These are phyloP conservation scores for Willisornis vidua DNA, from an alignment of 2,113 vertebrate species.

Conservation along the genomic window DNA sequence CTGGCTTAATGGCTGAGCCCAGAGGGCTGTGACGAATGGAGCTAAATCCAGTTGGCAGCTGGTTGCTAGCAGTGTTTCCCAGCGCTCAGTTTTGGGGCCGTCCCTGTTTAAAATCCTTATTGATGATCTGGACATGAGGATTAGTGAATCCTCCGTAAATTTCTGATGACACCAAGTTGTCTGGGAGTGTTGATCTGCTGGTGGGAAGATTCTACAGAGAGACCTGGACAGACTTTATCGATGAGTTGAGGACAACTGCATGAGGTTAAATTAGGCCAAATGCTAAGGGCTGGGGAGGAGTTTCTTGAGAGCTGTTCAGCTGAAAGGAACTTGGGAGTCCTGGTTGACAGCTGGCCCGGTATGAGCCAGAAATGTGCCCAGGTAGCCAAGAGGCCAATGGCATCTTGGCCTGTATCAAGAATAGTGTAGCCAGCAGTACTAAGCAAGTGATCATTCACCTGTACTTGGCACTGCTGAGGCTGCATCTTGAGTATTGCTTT, in stretches of 20 bases:
- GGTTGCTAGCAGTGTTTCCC: accelerated
- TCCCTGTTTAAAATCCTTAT: neutral
- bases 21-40: neutral
- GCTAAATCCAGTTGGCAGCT: neutral
- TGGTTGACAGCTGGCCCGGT: too few relatives aligned
- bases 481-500: too few relatives aligned
- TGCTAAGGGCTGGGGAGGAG: neutral
- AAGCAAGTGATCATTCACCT: too few relatives aligned
- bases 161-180: neutral
- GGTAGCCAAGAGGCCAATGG: too few relatives aligned
- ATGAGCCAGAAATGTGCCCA: too few relatives aligned
- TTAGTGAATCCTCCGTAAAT: neutral
- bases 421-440: too few relatives aligned
- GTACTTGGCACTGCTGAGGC: too few relatives aligned
- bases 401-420: too few relatives aligned
- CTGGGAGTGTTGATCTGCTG: neutral
- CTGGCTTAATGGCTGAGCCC: neutral
- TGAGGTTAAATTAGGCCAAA: neutral
- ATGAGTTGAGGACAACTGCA: neutral
- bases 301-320: too few relatives aligned
- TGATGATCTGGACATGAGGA: neutral
- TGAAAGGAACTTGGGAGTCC: too few relatives aligned
- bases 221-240: neutral
- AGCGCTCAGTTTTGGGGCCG: neutral
- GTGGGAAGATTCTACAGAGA: neutral